phyloP scores from a whole-genome alignment of 2,888 invertebrate species.

The Acanthosepion lycidas region DNA sequence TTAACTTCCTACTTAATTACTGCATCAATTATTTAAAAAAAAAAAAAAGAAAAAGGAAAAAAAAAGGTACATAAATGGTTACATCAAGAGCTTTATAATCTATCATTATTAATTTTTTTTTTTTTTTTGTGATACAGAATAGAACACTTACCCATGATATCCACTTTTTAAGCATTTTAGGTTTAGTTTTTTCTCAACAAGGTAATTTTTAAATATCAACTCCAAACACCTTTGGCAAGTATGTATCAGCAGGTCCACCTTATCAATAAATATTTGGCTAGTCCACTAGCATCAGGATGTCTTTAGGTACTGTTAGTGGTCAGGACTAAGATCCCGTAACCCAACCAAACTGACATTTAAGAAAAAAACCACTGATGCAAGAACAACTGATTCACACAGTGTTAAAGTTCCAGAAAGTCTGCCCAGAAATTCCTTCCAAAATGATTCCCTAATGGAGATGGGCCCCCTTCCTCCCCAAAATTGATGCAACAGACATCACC shows the following conservation, averaged over 20 bases:
- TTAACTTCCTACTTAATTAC: no score
- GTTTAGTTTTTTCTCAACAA: neutral
- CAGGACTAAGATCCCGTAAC: neutral
- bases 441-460: slow-evolving; percentile 18
- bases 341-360: neutral
- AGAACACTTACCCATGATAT: slow-evolving; percentile 37
- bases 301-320: neutral
- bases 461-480: neutral
- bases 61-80: neutral
- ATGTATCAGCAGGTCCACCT: slow-evolving; percentile 21
- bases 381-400: slow-evolving; percentile 33
- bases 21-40: no score
- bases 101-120: neutral
- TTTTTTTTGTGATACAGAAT: neutral
- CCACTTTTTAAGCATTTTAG: slow-evolving; percentile 45
- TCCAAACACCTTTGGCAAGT: neutral
- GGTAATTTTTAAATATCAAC: neutral
- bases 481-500: slow-evolving; percentile 38
- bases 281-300: slow-evolving; percentile 13
- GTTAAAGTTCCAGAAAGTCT: neutral
- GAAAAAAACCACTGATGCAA: neutral
- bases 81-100: neutral
- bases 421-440: neutral
- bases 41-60: no score
- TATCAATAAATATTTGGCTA: slow-evolving; percentile 10